Evolutionary conservation across 37 sponge, comb jelly and placozoan species (phyloP).

Genomic region (Beroe forskalii): DNA sequence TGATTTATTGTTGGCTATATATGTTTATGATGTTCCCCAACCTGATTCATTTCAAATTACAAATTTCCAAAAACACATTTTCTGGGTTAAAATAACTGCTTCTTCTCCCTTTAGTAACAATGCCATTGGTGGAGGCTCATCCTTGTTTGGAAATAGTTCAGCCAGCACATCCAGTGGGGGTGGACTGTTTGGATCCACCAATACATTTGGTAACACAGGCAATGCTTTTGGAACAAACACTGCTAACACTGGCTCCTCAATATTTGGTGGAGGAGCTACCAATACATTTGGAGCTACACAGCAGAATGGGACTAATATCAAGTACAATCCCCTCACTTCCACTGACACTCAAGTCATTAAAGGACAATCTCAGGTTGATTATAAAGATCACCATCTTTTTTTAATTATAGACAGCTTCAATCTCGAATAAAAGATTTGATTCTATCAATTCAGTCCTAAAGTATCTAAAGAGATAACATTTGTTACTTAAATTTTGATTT

Average conservation of each 20-base stretch:
- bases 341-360: constrained; percentile 16
- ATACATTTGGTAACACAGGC: not conserved
- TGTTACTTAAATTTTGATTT: too few species aligned
- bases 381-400: too few species aligned
- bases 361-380: constrained; percentile 10
- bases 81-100: too few species aligned
- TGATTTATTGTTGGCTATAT: too few species aligned
- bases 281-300: constrained; percentile 23
- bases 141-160: constrained; percentile 26
- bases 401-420: too few species aligned
- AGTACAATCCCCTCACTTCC: constrained; percentile 34
- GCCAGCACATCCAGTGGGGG: constrained; percentile 18
- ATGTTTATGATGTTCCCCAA: not conserved
- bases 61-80: too few species aligned
- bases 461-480: too few species aligned
- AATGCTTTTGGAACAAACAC: constrained; percentile 9
- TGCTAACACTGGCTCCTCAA: constrained; percentile 4
- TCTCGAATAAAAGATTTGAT: too few species aligned
- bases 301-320: constrained; percentile 55
- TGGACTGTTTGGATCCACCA: constrained; percentile 20
- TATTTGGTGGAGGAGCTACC: constrained; percentile 6
- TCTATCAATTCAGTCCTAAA: too few species aligned
- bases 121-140: constrained; percentile 22
- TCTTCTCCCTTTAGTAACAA: not conserved
- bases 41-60: too few species aligned